Evolutionary conservation across 2,797 vertebrate species (phyloP).

Genomic region (Diglossa cyanea): DNA sequence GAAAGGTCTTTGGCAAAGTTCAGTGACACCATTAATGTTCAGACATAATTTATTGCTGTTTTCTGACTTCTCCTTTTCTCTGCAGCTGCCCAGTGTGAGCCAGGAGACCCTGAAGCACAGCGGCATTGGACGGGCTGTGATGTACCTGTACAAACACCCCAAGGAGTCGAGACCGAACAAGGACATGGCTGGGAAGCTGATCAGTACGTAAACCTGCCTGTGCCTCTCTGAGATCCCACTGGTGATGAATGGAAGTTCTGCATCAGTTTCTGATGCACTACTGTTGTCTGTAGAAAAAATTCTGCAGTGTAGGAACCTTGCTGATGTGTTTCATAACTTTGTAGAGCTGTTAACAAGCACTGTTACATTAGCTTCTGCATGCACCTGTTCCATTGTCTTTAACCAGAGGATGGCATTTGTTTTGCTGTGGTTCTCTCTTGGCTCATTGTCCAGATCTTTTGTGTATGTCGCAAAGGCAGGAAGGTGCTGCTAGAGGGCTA

Average conservation of each 20-base stretch:
- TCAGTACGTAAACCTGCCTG: conserved; percentile 82
- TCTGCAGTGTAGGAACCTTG: background rate
- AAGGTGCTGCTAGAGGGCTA: background rate
- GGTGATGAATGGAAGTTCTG: too few species aligned
- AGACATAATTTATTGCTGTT: background rate
- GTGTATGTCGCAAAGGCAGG: background rate
- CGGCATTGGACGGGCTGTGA: conserved; percentile 93
- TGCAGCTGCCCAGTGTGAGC: conserved; percentile 93
- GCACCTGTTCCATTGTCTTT: background rate
- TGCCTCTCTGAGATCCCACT: background rate
- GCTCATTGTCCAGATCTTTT: background rate
- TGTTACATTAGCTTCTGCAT: background rate
- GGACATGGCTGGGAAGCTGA: conserved; percentile 95
- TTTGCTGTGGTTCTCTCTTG: background rate
- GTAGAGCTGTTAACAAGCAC: background rate
- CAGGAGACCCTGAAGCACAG: conserved; percentile 98
- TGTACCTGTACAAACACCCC: conserved; percentile 98
- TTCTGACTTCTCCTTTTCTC: background rate
- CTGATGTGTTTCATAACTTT: background rate
- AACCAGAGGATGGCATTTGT: background rate
- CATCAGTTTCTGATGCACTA: background rate
- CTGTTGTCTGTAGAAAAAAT: background rate
- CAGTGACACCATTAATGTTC: background rate
- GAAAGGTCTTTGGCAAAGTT: background rate
- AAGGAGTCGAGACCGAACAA: conserved; percentile 95